A percentile compares a stretch with the other conserved stretches of the same genome.
These are phyloP conservation scores for Aphodius sticticus DNA, from an alignment of 2,888 invertebrate species.

Conservation along the genomic window DNA sequence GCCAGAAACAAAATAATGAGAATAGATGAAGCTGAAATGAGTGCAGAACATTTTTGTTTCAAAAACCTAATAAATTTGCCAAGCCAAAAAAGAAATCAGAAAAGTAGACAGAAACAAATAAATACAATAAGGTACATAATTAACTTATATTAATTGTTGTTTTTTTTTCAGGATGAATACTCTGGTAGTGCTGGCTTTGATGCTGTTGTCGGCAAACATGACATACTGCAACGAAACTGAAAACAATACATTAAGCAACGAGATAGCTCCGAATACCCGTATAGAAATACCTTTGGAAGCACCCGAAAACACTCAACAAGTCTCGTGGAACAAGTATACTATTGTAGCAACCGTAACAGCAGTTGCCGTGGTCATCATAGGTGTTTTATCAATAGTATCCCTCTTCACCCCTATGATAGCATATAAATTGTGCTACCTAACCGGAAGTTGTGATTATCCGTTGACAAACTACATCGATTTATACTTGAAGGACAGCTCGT, in stretches of 20 bases:
- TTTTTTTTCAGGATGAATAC: neutral
- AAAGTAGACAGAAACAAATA: too few species aligned
- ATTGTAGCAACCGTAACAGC: slow-evolving; percentile 46
- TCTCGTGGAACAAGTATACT: slow-evolving; percentile 47
- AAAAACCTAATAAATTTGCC: too few species aligned
- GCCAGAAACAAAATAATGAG: too few species aligned
- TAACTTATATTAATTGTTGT: neutral
- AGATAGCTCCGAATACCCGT: neutral
- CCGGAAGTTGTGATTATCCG: slow-evolving; percentile 53
- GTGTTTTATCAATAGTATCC: slow-evolving; percentile 47
- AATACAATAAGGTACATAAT: too few species aligned
- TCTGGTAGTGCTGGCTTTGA: neutral
- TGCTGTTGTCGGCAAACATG: neutral
- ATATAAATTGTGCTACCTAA: slow-evolving; percentile 54
- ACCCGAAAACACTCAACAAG: slow-evolving; percentile 17
- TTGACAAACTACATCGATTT: slow-evolving; percentile 51
- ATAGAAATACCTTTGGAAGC: neutral
- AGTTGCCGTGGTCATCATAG: slow-evolving; percentile 48
- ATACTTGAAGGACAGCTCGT: slow-evolving; percentile 28
- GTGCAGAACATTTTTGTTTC: too few species aligned
- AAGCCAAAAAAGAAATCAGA: too few species aligned
- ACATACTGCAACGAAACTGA: neutral
- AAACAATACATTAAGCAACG: neutral
- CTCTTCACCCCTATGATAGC: slow-evolving; percentile 51
- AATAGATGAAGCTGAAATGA: too few species aligned